Percentiles rank a stretch among this genome's conserved stretches.
phyloP scores from a whole-genome alignment of 2,113 vertebrate species.

The Nycticebus coucang region DNA sequence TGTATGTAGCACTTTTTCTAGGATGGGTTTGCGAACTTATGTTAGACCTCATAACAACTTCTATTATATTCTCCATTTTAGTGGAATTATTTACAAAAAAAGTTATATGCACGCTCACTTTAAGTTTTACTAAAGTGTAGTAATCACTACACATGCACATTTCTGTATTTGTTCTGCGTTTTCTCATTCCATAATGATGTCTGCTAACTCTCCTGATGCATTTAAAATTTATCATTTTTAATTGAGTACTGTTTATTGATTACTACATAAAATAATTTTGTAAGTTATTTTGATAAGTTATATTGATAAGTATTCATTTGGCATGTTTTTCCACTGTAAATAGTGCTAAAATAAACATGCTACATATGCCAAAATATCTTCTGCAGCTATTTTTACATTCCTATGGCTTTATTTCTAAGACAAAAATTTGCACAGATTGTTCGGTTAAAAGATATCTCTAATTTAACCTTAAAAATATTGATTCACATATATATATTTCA shows the following conservation, averaged over 20 bases:
- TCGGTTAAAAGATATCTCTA: neutral
- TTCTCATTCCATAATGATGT: neutral
- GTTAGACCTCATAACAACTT: neutral
- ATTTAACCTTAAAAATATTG: neutral
- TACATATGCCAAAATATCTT: neutral
- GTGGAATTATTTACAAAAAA: neutral
- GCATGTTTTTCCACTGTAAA: neutral
- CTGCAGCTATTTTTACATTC: neutral
- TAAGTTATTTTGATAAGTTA: neutral
- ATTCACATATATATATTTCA: neutral
- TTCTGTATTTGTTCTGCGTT: neutral
- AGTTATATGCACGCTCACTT: neutral
- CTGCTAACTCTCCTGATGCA: neutral
- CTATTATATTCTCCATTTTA: neutral
- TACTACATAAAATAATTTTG: neutral
- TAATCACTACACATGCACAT: neutral
- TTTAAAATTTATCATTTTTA: neutral
- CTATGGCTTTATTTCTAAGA: neutral
- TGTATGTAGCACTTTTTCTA: too few species aligned
- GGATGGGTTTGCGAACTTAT: neutral
- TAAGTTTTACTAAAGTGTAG: neutral
- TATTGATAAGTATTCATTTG: neutral
- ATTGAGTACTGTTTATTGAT: neutral
- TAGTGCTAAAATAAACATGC: neutral
- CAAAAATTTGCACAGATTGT: neutral